Percentiles rank a stretch among this genome's conserved stretches.
phyloP scores from a whole-genome alignment of 2,113 vertebrate species.

The Marmota monax region DNA sequence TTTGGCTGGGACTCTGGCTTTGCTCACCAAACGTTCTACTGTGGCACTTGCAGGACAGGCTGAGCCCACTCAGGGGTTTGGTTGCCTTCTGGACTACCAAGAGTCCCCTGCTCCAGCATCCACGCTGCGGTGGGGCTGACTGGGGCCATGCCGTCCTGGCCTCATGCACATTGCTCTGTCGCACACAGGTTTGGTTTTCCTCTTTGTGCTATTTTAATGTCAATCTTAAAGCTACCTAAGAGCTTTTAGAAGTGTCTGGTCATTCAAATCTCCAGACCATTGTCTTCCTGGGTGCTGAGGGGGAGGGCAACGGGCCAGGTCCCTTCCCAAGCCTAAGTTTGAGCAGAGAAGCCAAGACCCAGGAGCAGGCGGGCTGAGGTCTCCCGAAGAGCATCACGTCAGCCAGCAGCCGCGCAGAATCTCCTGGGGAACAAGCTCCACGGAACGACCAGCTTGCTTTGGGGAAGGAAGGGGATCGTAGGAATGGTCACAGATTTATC shows the following conservation, averaged over 20 bases:
- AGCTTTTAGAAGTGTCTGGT: neutral
- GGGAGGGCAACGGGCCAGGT: too few species aligned
- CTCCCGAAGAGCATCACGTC: too few species aligned
- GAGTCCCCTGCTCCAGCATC: too few species aligned
- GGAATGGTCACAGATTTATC: neutral
- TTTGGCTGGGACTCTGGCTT: too few species aligned
- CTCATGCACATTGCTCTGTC: neutral
- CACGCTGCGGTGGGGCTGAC: neutral
- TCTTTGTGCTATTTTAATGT: neutral
- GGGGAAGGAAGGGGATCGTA: neutral
- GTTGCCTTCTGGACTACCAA: too few species aligned
- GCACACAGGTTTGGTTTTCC: neutral
- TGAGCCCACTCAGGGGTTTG: too few species aligned
- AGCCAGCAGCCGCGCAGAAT: too few species aligned
- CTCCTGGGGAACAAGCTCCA: neutral
- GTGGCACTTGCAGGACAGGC: too few species aligned
- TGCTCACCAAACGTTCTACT: too few species aligned
- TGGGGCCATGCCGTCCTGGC: neutral
- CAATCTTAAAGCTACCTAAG: neutral
- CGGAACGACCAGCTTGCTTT: neutral
- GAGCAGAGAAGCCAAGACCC: neutral
- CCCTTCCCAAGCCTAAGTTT: neutral
- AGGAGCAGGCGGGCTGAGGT: neutral
- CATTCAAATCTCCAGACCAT: neutral
- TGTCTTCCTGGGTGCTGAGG: neutral